Evolutionary conservation across 1,140 invertebrate species (phyloP).

Genomic region (Phocides pigmalion): DNA sequence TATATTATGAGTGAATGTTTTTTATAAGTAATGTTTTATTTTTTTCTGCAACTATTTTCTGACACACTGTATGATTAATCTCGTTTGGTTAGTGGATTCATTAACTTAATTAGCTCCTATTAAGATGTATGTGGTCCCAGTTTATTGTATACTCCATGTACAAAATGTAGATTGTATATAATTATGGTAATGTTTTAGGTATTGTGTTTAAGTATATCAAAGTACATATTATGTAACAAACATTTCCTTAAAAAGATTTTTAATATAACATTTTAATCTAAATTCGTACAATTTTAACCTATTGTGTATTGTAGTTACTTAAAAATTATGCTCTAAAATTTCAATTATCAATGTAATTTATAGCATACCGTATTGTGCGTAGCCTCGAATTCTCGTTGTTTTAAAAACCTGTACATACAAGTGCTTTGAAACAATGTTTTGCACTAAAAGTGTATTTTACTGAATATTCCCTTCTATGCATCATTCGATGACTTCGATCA

Average conservation of each 20-base stretch:
- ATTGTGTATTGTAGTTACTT: neutral
- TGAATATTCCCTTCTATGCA: no score
- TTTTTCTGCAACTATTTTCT: slow-evolving; percentile 35
- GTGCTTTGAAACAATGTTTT: no score
- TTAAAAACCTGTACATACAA: no score
- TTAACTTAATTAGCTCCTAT: slow-evolving; percentile 40
- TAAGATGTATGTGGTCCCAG: slow-evolving; percentile 33
- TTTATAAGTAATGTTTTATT: slow-evolving; percentile 40
- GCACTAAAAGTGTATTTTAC: no score
- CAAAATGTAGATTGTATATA: slow-evolving; percentile 66
- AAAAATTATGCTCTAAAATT: neutral
- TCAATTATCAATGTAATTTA: neutral
- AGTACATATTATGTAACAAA: neutral
- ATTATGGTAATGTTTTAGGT: slow-evolving; percentile 44
- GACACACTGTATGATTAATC: slow-evolving; percentile 47
- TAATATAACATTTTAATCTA: slow-evolving; percentile 15
- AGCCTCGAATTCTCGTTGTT: no score
- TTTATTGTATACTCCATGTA: slow-evolving; percentile 54
- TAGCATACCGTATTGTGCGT: no score
- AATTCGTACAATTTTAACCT: neutral
- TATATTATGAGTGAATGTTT: slow-evolving; percentile 64
- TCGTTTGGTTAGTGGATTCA: slow-evolving; percentile 61
- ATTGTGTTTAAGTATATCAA: slow-evolving; percentile 36
- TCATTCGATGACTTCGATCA: no score
- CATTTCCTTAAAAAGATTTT: slow-evolving; percentile 12